These are phyloP conservation scores for Euzetes globulus DNA, from an alignment of 2,888 invertebrate species.

Conservation along the genomic window DNA sequence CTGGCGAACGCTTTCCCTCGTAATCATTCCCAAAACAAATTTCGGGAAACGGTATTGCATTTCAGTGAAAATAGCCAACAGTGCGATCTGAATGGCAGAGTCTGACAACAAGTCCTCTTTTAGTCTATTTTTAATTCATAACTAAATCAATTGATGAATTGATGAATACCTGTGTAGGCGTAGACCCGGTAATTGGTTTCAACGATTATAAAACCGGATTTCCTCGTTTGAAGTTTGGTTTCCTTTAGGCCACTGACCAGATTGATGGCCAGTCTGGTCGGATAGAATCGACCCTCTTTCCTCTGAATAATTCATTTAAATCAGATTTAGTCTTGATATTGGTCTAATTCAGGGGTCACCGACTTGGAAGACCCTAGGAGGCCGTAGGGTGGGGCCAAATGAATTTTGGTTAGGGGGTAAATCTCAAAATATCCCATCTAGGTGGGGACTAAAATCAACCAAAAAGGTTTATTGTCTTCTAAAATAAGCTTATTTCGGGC, in stretches of 20 bases:
- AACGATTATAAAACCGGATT: slow-evolving; percentile 59
- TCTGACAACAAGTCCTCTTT: slow-evolving; percentile 44
- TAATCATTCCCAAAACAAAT: slow-evolving; percentile 83
- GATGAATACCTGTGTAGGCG: slow-evolving; percentile 66
- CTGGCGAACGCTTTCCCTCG: slow-evolving; percentile 85
- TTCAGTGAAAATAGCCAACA: slow-evolving; percentile 86
- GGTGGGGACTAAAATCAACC: too few species aligned
- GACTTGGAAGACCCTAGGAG: too few species aligned
- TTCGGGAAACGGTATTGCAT: slow-evolving; percentile 91
- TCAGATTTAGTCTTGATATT: neutral
- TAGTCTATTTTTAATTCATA: slow-evolving; percentile 10
- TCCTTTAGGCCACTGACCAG: slow-evolving; percentile 52
- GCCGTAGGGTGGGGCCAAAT: too few species aligned
- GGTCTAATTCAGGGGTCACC: too few species aligned
- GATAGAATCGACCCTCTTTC: slow-evolving; percentile 86
- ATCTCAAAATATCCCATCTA: too few species aligned
- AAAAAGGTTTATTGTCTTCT: too few species aligned
- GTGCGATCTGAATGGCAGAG: slow-evolving; percentile 73
- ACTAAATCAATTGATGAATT: slow-evolving; percentile 24
- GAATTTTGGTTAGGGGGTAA: too few species aligned
- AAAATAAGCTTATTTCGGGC: too few species aligned
- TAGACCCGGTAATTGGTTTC: slow-evolving; percentile 95
- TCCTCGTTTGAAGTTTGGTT: slow-evolving; percentile 40
- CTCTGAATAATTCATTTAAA: slow-evolving; percentile 53
- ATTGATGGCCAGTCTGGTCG: slow-evolving; percentile 83